Evolutionary conservation across 2,888 invertebrate genomes (phyloP), one percentile per base, ranked within the genome.

Genomic region (Drosophila eohydei): DNA sequence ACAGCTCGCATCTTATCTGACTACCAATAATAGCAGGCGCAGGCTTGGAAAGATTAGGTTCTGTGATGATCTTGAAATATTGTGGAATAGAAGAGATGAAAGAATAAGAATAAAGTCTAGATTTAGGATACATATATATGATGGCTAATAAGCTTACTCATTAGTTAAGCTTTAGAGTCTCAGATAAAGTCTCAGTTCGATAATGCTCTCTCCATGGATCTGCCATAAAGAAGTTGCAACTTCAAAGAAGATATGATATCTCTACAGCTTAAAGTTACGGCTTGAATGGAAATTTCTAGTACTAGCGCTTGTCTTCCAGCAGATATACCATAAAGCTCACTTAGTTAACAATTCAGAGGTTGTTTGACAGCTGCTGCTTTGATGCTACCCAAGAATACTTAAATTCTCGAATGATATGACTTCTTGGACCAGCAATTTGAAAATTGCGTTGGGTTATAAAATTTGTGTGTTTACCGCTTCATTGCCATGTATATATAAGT

Each of bases 391-490:
- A 26, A 38, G 30, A 32, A 41, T 71, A 30, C 43, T 34, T 16
- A 38, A 48, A 40, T 32, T 63, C 14, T 32, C 30, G 41, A 58
- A 65, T 58, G 54, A 61, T 58, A 58, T 36, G 28, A 40, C 61
- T 43, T 14, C 32, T 36, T 41, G 66, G 43, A 65, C 60, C 71
- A 64, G 60, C 59, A 74, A 83, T 80, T 83, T 70, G 59, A 63
- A 91, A 91, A 91, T 91, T 91, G 89, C 82, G 77, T 80, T 87
- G 81, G 78, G 85, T 82, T 90, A 78, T 85, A 88, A 91, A 91
- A 90, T 89, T 81, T 87, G 83, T 88, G 83, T 88, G 86, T 91
- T 92, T 90, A 90, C 86, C 89, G 91, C 90, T 92, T 91, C 88
- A 90, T 88, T 90, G 92, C 86, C 74, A 81, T 72, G 64, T 72